Conservation (phyloP, 2,797 vertebrate genomes). For the Botia almorhae region DNA sequence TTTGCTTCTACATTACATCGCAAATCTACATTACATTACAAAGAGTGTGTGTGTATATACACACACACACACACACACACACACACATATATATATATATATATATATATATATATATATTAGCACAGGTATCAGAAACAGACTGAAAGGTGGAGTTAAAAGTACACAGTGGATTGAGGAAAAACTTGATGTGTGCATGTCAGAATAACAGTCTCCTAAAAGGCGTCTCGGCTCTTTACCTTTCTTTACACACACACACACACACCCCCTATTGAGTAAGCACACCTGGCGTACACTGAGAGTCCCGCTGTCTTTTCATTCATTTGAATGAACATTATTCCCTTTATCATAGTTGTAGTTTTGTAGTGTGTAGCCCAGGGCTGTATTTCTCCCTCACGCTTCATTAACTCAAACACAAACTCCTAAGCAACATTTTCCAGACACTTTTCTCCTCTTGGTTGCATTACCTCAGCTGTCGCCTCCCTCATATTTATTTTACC, state of each 20-base stretch:
- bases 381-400: constrained; percentile 65
- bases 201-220: not conserved
- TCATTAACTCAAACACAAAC: constrained; percentile 68
- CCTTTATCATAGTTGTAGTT: constrained; percentile 59
- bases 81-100: too few species aligned
- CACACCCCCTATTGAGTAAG: constrained; percentile 44
- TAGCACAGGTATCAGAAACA: too few species aligned
- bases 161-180: too few species aligned
- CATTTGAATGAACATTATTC: constrained; percentile 61
- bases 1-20: too few species aligned
- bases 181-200: too few species aligned
- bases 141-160: too few species aligned
- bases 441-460: constrained; percentile 63
- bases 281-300: constrained; percentile 46
- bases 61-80: too few species aligned
- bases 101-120: not conserved
- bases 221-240: not conserved
- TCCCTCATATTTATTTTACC: constrained; percentile 60
- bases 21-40: too few species aligned
- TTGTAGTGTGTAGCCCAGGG: constrained; percentile 63
- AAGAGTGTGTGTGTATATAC: too few species aligned
- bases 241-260: too few species aligned
- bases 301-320: constrained; percentile 59
- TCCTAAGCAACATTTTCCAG: constrained; percentile 61
- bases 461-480: constrained; percentile 65